Conservation (phyloP, 1,140 invertebrate species). For the Drosophila novamexicana region DNA sequence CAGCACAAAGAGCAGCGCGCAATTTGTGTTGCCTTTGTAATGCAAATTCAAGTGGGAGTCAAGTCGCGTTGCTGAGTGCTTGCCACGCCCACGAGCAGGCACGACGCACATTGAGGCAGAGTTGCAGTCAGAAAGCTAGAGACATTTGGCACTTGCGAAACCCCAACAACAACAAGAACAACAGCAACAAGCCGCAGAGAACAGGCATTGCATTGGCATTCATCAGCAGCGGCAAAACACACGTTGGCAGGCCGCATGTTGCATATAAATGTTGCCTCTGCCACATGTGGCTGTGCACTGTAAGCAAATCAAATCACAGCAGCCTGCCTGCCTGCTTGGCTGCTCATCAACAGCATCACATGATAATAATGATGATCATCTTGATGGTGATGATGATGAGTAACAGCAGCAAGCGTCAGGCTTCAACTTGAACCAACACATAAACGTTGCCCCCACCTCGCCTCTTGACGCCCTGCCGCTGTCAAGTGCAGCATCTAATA, state of each 20-base stretch:
- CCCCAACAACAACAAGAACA: constrained; percentile 38
- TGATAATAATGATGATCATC: constrained; percentile 43
- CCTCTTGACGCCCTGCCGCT: constrained; percentile 20
- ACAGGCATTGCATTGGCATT: constrained; percentile 70
- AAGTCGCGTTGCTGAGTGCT: constrained; percentile 66
- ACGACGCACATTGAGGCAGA: constrained; percentile 32
- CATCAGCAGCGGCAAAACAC: constrained; percentile 75
- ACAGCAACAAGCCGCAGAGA: constrained; percentile 24
- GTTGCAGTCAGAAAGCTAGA: constrained; percentile 16
- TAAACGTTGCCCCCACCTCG: not conserved
- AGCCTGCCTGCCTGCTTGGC: constrained; percentile 9
- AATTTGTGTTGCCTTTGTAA: constrained; percentile 81
- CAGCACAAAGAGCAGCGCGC: constrained; percentile 75
- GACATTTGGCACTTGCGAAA: constrained; percentile 71
- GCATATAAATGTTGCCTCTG: constrained; percentile 71
- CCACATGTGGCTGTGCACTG: constrained; percentile 19
- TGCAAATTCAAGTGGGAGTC: constrained; percentile 82
- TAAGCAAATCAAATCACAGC: constrained; percentile 75
- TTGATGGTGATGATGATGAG: constrained; percentile 46
- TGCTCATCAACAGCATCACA: constrained; percentile 63
- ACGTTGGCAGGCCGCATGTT: constrained; percentile 73
- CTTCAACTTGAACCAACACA: constrained; percentile 32
- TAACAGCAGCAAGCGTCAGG: constrained; percentile 35
- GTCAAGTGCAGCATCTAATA: constrained; percentile 77
- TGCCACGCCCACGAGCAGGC: constrained; percentile 62